Percentiles rank a stretch among this genome's conserved stretches.
Conservation (phyloP, 2,113 vertebrate species). For the human (Homo sapiens) region GRCh38 chr16:14138001-14138500, state of each 20-base stretch:
- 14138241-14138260: neutral
- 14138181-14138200: neutral
- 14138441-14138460: constrained; percentile 1
- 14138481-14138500: neutral
- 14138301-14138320: neutral
- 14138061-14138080: neutral
- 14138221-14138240: constrained; percentile 7
- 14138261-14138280: constrained; percentile 28
- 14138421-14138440: neutral
- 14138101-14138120: neutral
- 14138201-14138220: neutral
- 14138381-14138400: neutral
- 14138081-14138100: neutral
- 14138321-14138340: constrained; percentile 30
- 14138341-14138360: neutral
- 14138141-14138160: neutral
- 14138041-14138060: too few relatives aligned
- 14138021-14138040: neutral
- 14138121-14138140: neutral
- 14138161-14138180: neutral
- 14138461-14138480: neutral
- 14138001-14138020: neutral
- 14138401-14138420: neutral
- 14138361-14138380: neutral
- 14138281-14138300: neutral